Evolutionary conservation across 2,888 invertebrate species (phyloP).

Genomic region (Drosophila limbata): DNA sequence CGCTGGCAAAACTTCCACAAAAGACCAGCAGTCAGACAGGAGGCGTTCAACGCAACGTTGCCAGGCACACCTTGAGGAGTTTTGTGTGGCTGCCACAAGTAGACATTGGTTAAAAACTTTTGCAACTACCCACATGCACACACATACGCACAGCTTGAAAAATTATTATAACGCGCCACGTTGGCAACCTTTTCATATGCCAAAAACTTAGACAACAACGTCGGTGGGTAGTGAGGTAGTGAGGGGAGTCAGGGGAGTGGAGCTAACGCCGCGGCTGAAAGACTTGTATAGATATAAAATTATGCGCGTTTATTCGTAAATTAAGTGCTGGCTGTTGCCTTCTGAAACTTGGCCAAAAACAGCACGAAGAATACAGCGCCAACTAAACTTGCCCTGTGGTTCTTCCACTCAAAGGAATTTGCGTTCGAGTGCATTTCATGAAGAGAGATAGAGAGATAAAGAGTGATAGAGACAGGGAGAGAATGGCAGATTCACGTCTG

Average conservation of each 20-base stretch:
- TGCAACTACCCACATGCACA: slow-evolving; percentile 59
- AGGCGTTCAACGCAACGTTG: slow-evolving; percentile 56
- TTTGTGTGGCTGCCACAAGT: slow-evolving; percentile 69
- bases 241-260: not conserved
- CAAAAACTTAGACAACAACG: slow-evolving; percentile 69
- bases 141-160: slow-evolving; percentile 56
- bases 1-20: slow-evolving; percentile 70
- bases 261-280: slow-evolving; percentile 18
- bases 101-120: slow-evolving; percentile 81
- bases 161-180: slow-evolving; percentile 80
- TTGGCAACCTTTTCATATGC: slow-evolving; percentile 80
- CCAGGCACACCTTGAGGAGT: slow-evolving; percentile 75
- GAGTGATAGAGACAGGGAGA: not conserved
- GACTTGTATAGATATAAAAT: slow-evolving; percentile 78
- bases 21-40: slow-evolving; percentile 79
- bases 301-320: slow-evolving; percentile 82
- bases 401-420: slow-evolving; percentile 69
- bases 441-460: not conserved
- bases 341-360: slow-evolving; percentile 44
- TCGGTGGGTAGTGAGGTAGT: slow-evolving; percentile 8
- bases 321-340: slow-evolving; percentile 81
- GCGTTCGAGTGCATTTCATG: slow-evolving; percentile 56
- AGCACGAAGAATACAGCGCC: slow-evolving; percentile 9
- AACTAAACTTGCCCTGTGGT: slow-evolving; percentile 71
- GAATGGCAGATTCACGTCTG: slow-evolving; percentile 20